Percentiles rank a stretch among this genome's conserved stretches.
Conservation (phyloP, 2,888 invertebrate species). For the Troides helena region DNA sequence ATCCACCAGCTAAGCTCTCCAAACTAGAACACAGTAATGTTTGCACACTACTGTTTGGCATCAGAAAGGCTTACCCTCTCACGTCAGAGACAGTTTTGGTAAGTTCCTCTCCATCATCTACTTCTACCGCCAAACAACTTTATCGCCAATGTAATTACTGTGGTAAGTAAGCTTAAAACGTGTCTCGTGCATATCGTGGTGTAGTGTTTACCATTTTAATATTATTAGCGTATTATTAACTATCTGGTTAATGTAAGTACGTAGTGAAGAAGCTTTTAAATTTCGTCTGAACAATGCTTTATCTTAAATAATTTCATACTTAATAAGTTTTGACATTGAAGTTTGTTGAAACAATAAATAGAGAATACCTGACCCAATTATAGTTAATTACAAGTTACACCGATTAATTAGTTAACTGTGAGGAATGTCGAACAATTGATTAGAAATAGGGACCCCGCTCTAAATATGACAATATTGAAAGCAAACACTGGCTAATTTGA, state of each 20-base stretch:
- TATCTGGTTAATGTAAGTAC: neutral
- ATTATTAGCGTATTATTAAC: neutral
- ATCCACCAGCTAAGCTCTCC: no score
- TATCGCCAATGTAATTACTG: no score
- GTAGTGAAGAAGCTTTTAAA: no score
- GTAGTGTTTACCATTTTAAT: no score
- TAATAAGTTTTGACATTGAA: neutral
- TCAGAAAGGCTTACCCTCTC: no score
- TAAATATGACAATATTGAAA: slow-evolving; percentile 25
- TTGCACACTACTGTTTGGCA: no score
- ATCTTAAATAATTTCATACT: neutral
- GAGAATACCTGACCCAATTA: slow-evolving; percentile 24
- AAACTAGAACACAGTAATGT: no score
- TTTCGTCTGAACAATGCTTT: neutral
- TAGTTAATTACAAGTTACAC: slow-evolving; percentile 10
- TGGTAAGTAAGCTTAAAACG: no score
- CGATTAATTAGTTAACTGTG: slow-evolving; percentile 24
- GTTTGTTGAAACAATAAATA: slow-evolving; percentile 16
- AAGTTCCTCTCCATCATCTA: no score
- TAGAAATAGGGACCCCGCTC: slow-evolving; percentile 14
- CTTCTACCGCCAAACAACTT: no score
- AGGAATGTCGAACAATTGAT: slow-evolving; percentile 26
- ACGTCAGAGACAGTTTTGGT: no score
- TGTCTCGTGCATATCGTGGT: no score
- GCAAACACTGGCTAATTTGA: slow-evolving; percentile 16